Percentiles rank a stretch among this genome's conserved stretches.
These are phyloP conservation scores for Ara ararauna DNA, from an alignment of 2,797 vertebrate genomes.

Conservation along the genomic window DNA sequence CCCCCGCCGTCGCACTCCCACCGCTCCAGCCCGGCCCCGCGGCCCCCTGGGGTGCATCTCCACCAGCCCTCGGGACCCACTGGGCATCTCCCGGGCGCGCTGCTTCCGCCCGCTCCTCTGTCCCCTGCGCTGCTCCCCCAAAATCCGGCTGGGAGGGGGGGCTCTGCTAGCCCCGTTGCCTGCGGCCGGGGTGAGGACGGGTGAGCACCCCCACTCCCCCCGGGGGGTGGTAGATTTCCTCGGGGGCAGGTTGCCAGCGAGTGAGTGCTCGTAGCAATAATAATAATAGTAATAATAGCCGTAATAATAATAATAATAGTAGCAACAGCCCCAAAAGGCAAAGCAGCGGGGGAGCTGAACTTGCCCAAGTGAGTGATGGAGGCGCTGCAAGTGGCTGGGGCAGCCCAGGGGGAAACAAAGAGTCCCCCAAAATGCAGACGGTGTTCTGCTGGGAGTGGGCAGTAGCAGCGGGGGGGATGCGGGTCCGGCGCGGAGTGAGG, in stretches of 20 bases:
- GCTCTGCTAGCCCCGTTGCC: neutral
- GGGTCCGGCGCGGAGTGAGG: neutral
- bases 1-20: slow-evolving; percentile 36
- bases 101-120: neutral
- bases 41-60: neutral
- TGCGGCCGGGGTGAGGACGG: neutral
- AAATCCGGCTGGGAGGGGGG: neutral
- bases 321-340: neutral
- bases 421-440: neutral
- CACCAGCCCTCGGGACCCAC: neutral
- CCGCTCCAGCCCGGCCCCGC: neutral
- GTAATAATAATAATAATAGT: neutral
- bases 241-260: neutral
- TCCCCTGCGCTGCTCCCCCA: neutral
- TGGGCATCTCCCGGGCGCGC: fast-evolving
- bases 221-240: neutral
- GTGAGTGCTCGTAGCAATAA: neutral
- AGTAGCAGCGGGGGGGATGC: neutral
- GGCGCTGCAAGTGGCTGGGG: neutral
- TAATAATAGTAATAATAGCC: neutral
- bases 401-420: neutral
- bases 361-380: neutral
- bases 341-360: neutral
- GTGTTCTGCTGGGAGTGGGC: neutral
- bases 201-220: too few species aligned